Base-by-base conservation (phyloP, 2,113 vertebrate genomes). In the Rousettus leschenaultii region DNA sequence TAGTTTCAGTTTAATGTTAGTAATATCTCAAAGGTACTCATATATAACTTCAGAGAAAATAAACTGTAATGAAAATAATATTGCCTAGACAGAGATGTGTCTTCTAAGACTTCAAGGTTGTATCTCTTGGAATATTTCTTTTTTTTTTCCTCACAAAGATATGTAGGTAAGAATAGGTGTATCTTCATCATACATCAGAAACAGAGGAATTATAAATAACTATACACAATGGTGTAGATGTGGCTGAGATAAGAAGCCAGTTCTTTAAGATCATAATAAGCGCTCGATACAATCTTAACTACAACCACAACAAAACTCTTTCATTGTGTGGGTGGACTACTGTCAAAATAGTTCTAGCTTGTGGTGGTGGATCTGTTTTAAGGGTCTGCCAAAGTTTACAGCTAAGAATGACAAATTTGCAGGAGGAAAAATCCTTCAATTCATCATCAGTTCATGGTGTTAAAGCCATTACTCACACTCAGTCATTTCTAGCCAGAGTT, bases 341-440 rank as follows among this genome's bases (percentile, higher is more conserved):
- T 28, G 40, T 38, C 79, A 90, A 85, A 86, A 18, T 40, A 73
- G 19, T n/a, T 91, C 43, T 74, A 86, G 53, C 15, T 96, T 61
- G 10, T 65, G 48, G 51, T 92, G 89, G 70, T 30, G 89, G 71
- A 95, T 55, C 9, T 2, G 0, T 96, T 96, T 97, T 93, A 94
- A 95, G 75, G 89, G 73, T 80, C 92, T 96, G 91, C 9, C 33
- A 80, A 84, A 95, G 55, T 88, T 43, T 89, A 22, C 21, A 91
- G 70, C 79, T 79, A 95, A 95, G 91, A 95, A 95, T 80, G 94
- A 92, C 79, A 97, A 96, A 94, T 96, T 33, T 93, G 73, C 24
- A 3, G 89, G 71, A 91, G 30, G 70, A 97, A 97, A 73, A 96
- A 97, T 61, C 21, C 78, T 86, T 95, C 87, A 86, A 79, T 94